A percentile compares a stretch with the other conserved stretches of the same genome.
Evolutionary conservation across 2,888 invertebrate genomes (phyloP).

Genomic region (Pyrrhosoma nymphula): DNA sequence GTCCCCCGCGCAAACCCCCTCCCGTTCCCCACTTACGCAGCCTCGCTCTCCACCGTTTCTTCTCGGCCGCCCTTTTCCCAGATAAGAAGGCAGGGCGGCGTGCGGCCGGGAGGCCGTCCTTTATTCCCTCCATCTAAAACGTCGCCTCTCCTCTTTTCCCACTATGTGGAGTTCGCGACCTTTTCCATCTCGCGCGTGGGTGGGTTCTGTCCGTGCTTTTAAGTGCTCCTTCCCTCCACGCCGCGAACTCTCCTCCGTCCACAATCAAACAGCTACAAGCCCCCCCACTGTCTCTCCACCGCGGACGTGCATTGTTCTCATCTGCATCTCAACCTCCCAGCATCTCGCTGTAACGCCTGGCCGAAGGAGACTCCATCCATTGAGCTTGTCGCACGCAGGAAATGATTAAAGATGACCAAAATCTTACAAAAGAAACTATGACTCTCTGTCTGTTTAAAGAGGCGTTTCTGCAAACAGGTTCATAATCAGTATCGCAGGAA

Average conservation of each 20-base stretch:
- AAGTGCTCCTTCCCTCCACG: constrained; percentile 27
- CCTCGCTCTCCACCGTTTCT: neutral
- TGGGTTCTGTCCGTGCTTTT: neutral
- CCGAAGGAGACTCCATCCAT: neutral
- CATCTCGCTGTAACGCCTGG: neutral
- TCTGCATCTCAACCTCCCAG: neutral
- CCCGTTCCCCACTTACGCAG: neutral
- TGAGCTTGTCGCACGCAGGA: neutral
- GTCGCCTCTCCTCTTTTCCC: neutral
- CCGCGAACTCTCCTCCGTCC: neutral
- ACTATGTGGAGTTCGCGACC: constrained; percentile 55
- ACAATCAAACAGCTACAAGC: neutral
- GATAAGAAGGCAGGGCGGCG: neutral
- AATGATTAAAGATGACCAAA: too few species aligned
- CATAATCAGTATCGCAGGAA: too few species aligned
- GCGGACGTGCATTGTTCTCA: neutral
- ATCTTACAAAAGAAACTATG: neutral
- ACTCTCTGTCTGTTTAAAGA: too few species aligned
- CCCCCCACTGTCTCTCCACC: neutral
- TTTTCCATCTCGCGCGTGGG: constrained; percentile 1
- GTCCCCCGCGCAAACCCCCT: neutral
- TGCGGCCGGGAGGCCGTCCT: neutral
- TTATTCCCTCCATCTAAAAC: neutral
- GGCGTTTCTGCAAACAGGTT: too few species aligned
- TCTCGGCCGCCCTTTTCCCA: neutral